Evolutionary conservation across 2,113 vertebrate species (phyloP).

Genomic region (Dipodomys merriami): DNA sequence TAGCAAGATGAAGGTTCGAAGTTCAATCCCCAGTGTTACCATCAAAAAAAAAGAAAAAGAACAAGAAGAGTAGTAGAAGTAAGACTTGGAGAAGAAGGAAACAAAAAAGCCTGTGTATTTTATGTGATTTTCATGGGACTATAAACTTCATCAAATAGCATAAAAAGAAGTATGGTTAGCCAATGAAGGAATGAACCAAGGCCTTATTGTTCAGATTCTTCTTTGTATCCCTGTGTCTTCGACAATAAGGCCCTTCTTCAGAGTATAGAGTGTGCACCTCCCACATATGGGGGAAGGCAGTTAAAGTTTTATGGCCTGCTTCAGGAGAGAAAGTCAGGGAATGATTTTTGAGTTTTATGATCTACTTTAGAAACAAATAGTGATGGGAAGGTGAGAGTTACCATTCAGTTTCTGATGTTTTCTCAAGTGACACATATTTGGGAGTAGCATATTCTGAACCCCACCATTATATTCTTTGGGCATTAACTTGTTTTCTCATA

Average conservation of each 20-base stretch:
- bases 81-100: not conserved
- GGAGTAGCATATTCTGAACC: not conserved
- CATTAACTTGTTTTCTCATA: slow-evolving; percentile 4
- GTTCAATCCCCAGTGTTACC: not conserved
- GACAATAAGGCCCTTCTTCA: not conserved
- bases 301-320: not conserved
- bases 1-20: no score
- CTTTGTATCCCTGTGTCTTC: not conserved
- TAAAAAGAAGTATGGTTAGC: not conserved
- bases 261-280: not conserved
- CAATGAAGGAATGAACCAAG: not conserved
- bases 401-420: not conserved
- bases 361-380: not conserved
- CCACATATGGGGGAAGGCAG: not conserved
- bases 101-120: not conserved
- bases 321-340: not conserved
- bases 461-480: not conserved
- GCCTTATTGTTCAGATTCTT: not conserved
- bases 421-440: not conserved
- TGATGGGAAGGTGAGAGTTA: not conserved
- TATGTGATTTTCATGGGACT: not conserved
- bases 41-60: no score
- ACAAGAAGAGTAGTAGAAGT: no score
- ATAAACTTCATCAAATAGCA: no score
- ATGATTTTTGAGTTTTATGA: not conserved